Conservation (phyloP, 2,113 vertebrate species). For the Urocitellus parryii region DNA sequence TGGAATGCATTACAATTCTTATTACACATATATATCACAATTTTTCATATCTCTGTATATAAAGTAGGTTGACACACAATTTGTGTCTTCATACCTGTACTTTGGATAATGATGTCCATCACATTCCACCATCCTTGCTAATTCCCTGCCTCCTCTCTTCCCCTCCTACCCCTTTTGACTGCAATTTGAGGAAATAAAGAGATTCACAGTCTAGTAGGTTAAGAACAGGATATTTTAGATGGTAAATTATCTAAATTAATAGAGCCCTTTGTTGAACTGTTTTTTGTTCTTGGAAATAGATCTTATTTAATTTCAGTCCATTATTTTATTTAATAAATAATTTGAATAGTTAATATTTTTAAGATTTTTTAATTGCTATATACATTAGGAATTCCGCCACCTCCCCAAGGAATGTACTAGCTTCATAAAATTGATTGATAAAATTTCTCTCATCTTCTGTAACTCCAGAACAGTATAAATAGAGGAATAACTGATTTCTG, state of each 20-base stretch:
- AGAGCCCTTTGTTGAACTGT: background rate
- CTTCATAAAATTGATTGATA: background rate
- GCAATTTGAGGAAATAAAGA: background rate
- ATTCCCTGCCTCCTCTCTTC: no score
- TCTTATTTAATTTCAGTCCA: background rate
- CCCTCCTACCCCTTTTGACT: no score
- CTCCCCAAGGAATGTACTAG: background rate
- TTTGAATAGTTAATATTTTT: background rate
- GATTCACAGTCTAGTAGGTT: background rate
- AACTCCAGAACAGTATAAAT: background rate
- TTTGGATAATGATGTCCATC: no score
- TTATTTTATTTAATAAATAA: background rate
- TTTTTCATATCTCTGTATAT: no score
- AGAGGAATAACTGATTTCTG: background rate
- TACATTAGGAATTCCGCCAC: background rate
- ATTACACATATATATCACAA: no score
- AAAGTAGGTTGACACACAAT: no score
- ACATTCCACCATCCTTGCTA: no score
- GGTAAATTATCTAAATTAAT: background rate
- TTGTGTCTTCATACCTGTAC: no score
- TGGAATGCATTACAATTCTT: no score
- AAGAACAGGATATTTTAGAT: background rate
- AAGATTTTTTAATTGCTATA: background rate
- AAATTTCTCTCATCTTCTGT: background rate
- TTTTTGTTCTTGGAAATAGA: background rate